Conservation (phyloP, 2,113 vertebrate genomes). For the Chamaea fasciata region DNA sequence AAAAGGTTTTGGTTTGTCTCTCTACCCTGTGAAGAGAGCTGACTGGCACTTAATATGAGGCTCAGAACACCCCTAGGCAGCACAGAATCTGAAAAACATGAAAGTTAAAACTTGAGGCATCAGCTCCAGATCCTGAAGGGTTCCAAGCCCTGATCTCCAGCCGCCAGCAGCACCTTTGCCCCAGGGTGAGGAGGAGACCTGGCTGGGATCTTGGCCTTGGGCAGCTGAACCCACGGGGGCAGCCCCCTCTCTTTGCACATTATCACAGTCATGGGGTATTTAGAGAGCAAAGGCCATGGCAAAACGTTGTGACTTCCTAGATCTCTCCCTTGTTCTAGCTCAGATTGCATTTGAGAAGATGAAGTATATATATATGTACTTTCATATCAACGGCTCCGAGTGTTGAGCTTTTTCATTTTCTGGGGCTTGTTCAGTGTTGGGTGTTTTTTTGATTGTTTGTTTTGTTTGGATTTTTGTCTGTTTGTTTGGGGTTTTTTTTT, state of each 20-base stretch:
- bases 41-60: background rate
- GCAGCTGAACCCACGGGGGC: background rate
- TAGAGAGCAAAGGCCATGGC: background rate
- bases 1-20: background rate
- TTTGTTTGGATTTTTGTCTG: too few species aligned
- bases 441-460: background rate
- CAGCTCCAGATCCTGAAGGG: fast-evolving
- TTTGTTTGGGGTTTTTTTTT: too few species aligned
- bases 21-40: background rate
- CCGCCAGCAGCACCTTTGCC: background rate
- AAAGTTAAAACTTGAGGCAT: background rate
- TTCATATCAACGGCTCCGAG: fast-evolving
- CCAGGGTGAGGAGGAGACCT: background rate
- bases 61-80: background rate
- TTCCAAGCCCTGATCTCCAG: background rate
- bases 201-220: fast-evolving
- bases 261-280: fast-evolving
- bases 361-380: too few species aligned
- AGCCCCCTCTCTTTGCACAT: background rate
- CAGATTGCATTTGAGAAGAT: background rate
- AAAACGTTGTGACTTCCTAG: fast-evolving
- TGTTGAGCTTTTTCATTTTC: background rate
- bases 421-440: background rate
- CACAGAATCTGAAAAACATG: background rate
- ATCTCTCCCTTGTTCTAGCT: background rate